Base-by-base conservation (phyloP, 2,888 invertebrate species). In the Drosophila testacea region DNA sequence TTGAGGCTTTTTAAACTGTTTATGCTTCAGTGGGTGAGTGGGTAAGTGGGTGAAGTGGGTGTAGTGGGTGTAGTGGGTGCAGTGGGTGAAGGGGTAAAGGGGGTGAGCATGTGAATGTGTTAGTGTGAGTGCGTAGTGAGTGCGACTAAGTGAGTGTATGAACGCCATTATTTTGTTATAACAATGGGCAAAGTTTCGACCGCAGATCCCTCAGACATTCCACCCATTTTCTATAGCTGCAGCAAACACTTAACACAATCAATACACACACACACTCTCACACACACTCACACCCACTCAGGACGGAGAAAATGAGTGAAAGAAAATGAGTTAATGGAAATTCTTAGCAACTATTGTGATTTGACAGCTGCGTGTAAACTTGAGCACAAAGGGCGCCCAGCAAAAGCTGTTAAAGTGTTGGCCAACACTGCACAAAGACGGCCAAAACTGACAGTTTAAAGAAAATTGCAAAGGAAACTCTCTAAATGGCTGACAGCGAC, bases 261-360 rank as follows among this genome's bases (percentile, higher is more conserved):
- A 87, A 84, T 87, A 84, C 69, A 66, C 63, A 54, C 57, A 32
- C 63, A 64, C 55, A 83, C 81, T 79, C 87, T 79, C 72, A 68
- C 67, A 30, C 61, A 64, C 52, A 61, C 47, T 59, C 62, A 56
- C 51, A 52, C 62, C 22, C 46, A 63, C 52, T 44, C 44, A 38
- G 51, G 7, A 44, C 30, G 65, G 73, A 56, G 59, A 77, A 74
- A 81, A 79, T 74, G 80, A 79, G 78, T 74, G 70, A 75, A 73
- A 77, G 86, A 83, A 86, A 85, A 85, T 86, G 88, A 85, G 85
- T 85, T 85, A 85, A 85, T 85, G 85, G 85, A 85, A 85, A 85
- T 86, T 88, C 87, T 85, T 88, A 69, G 82, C 79, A 87, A 83
- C 88, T 87, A 85, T 85, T 85, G 86, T 85, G 85, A 85, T 88